Conservation (phyloP, 2,797 vertebrate genomes). For the Tauraco hartlaubi region DNA sequence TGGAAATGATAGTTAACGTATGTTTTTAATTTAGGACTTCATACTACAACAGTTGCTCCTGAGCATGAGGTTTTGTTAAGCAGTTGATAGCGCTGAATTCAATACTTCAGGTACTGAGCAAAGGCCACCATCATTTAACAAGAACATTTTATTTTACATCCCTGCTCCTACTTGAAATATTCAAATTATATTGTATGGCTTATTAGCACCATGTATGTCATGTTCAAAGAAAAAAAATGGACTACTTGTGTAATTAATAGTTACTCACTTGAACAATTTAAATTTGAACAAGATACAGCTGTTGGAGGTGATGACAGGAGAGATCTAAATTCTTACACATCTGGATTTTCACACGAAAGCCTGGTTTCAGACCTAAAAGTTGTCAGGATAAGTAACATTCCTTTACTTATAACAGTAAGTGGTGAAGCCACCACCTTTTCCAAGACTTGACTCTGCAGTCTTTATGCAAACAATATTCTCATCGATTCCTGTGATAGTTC, state of each 20-base stretch:
- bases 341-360: neutral
- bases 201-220: neutral
- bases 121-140: neutral
- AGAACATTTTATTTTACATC: neutral
- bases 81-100: neutral
- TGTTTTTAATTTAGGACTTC: conserved; percentile 12
- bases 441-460: neutral
- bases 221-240: neutral
- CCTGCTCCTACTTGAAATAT: neutral
- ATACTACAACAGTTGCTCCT: neutral
- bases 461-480: conserved; percentile 9
- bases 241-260: neutral
- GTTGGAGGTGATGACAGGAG: neutral
- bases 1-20: neutral
- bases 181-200: neutral
- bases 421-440: neutral
- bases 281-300: neutral
- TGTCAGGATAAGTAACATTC: neutral
- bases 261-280: neutral
- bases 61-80: neutral
- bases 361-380: neutral
- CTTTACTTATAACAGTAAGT: neutral
- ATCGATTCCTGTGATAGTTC: conserved; percentile 28
- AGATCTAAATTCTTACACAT: neutral
- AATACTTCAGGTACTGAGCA: neutral